A percentile compares a stretch with the other conserved stretches of the same genome.
Evolutionary conservation across 1,140 invertebrate genomes (phyloP).

Genomic region (Brachionus plicatilis): DNA sequence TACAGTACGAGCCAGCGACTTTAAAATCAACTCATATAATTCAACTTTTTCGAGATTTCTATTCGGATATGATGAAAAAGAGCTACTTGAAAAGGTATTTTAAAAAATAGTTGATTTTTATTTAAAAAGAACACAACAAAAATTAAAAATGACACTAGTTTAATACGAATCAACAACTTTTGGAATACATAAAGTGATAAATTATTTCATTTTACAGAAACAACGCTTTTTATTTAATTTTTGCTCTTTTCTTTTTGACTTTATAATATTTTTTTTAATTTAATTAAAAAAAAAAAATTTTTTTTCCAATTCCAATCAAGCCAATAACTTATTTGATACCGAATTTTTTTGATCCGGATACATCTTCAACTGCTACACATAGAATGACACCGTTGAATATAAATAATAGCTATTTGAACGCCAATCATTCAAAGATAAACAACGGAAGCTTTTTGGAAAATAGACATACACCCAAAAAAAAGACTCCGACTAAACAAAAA

Average conservation of each 20-base stretch:
- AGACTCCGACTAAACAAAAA: not conserved
- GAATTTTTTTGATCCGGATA: conserved; percentile 45
- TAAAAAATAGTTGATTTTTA: conserved; percentile 20
- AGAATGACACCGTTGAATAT: conserved; percentile 12
- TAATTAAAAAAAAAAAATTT: not conserved
- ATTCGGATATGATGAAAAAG: conserved; percentile 62
- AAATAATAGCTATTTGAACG: not conserved
- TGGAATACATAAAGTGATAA: too few relatives aligned
- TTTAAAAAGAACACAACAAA: not conserved
- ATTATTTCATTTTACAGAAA: too few relatives aligned
- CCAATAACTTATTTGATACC: conserved; percentile 47
- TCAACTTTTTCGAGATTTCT: conserved; percentile 64
- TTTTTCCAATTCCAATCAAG: conserved; percentile 42
- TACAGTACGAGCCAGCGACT: conserved; percentile 61
- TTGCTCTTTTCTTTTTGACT: too few relatives aligned
- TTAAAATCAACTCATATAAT: conserved; percentile 63
- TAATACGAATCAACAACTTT: too few relatives aligned
- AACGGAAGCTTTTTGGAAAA: conserved; percentile 24
- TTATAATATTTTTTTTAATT: too few relatives aligned
- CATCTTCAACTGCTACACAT: conserved; percentile 38
- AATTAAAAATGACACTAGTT: too few relatives aligned
- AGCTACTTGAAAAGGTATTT: conserved; percentile 61
- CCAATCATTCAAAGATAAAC: not conserved
- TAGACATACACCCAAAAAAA: not conserved
- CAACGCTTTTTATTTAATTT: too few relatives aligned